Evolutionary conservation across 1,140 invertebrate species (phyloP).

Genomic region (Probaryconus sp.): DNA sequence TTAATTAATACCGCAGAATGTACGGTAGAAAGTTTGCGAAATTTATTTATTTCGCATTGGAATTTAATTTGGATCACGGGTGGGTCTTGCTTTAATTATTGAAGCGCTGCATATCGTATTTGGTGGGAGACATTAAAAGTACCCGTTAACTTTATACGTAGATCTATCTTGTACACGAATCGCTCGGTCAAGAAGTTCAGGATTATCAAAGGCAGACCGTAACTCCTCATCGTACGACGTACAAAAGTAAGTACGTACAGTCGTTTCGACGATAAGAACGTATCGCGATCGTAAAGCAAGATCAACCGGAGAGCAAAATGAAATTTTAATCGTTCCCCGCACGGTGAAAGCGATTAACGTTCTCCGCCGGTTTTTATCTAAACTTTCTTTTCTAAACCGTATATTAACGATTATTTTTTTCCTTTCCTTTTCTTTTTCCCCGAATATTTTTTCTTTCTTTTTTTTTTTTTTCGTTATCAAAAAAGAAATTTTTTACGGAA

Average conservation of each 20-base stretch:
- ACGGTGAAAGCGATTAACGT: constrained; percentile 60
- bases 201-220: constrained; percentile 62
- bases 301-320: constrained; percentile 61
- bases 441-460: constrained; percentile 28
- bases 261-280: constrained; percentile 61
- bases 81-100: constrained; percentile 33
- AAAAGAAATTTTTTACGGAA: neutral
- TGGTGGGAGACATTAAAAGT: constrained; percentile 29
- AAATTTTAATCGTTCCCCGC: constrained; percentile 56
- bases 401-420: constrained; percentile 40
- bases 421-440: constrained; percentile 40
- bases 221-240: constrained; percentile 61
- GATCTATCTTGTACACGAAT: constrained; percentile 60
- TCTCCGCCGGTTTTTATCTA: constrained; percentile 14
- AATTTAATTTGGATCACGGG: constrained; percentile 32
- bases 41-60: constrained; percentile 21
- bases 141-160: constrained; percentile 59
- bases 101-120: constrained; percentile 30
- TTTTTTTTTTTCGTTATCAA: constrained; percentile 1
- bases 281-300: constrained; percentile 65
- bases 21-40: neutral
- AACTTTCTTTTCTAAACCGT: constrained; percentile 54
- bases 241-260: constrained; percentile 64
- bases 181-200: constrained; percentile 58
- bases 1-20: constrained; percentile 29